These are phyloP conservation scores for Mirza zaza DNA, from an alignment of 2,113 vertebrate genomes.

Conservation along the genomic window DNA sequence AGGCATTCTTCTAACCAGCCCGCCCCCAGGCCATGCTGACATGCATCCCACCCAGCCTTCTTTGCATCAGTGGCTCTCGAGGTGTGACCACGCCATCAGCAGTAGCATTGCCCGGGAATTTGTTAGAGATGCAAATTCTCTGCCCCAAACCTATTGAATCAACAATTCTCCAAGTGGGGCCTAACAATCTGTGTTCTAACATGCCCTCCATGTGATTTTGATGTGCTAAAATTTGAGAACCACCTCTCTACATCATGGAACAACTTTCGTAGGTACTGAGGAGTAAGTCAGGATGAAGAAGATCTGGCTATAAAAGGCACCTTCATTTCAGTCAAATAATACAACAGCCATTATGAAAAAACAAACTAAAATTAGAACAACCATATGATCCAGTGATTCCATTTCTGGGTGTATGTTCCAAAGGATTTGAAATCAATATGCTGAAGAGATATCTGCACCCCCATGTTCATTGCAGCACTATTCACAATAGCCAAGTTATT, in stretches of 20 bases:
- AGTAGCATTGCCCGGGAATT: neutral
- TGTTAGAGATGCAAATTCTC: neutral
- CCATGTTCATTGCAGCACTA: no score
- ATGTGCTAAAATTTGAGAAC: neutral
- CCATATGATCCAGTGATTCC: neutral
- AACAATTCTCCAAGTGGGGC: neutral
- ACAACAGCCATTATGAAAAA: neutral
- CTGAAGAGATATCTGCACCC: no score
- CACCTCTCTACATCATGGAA: fast-evolving
- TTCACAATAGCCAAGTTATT: neutral
- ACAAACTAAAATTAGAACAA: neutral
- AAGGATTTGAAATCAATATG: neutral
- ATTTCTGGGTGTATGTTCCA: neutral
- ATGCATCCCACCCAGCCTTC: neutral
- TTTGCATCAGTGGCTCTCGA: neutral
- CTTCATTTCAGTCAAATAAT: neutral
- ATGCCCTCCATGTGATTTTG: fast-evolving
- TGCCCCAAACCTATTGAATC: neutral
- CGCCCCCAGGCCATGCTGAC: neutral
- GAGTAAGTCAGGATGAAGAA: neutral
- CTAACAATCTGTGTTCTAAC: neutral
- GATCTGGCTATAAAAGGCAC: fast-evolving
- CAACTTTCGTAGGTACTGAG: neutral
- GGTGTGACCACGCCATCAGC: neutral
- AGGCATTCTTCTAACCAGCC: neutral